A percentile compares a stretch with the other conserved stretches of the same genome.
phyloP scores from a whole-genome alignment of 2,888 invertebrate species.

The Pristionchus maxplancki region DNA sequence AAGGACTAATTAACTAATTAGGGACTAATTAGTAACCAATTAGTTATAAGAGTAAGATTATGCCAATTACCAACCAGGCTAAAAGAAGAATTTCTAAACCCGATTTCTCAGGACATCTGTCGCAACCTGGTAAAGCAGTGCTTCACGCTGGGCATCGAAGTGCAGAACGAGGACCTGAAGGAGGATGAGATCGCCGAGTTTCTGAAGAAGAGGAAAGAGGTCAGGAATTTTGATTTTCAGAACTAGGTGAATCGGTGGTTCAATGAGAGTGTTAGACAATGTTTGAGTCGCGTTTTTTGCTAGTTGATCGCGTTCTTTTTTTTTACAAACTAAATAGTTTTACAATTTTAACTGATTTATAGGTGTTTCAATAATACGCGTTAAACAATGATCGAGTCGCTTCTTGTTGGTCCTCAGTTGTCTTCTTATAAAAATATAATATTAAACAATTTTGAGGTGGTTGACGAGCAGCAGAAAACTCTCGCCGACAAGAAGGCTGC shows the following conservation, averaged over 20 bases:
- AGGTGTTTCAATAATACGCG: too few relatives aligned
- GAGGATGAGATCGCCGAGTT: conserved; percentile 64
- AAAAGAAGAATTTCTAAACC: background rate
- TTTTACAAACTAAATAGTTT: too few relatives aligned
- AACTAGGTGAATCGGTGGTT: background rate
- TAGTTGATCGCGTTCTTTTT: too few relatives aligned
- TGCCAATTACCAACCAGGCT: too few relatives aligned
- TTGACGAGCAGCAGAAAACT: conserved; percentile 70
- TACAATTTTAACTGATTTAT: too few relatives aligned
- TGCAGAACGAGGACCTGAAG: conserved; percentile 72
- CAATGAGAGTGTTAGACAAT: too few relatives aligned
- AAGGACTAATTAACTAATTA: background rate
- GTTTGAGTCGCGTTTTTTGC: too few relatives aligned
- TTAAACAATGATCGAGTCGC: too few relatives aligned
- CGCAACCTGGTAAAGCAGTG: conserved; percentile 65
- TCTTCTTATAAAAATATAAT: background rate
- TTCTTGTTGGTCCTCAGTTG: too few relatives aligned
- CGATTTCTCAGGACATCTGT: conserved; percentile 66
- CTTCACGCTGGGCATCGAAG: conserved; percentile 69
- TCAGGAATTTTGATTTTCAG: background rate
- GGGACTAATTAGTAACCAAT: background rate
- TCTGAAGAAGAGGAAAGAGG: conserved; percentile 65
- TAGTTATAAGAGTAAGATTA: background rate
- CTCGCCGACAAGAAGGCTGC: conserved; percentile 75
- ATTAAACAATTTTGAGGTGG: conserved; percentile 56